Evolutionary conservation across 2,888 invertebrate species (phyloP).

Genomic region (Andrena flavipes): DNA sequence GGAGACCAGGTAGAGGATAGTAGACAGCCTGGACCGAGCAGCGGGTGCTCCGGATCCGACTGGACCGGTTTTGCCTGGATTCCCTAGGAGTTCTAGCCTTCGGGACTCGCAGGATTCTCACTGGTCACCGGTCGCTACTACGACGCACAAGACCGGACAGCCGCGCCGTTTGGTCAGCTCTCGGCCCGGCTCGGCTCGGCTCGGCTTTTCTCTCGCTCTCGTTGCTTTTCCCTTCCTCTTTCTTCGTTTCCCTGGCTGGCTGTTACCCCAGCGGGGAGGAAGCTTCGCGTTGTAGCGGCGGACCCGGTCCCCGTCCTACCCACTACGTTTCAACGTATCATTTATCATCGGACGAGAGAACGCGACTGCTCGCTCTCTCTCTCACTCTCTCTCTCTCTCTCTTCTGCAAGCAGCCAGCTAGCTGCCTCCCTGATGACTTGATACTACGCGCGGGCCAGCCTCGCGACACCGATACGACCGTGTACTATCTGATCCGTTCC

Average conservation of each 20-base stretch:
- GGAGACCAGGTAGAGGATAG: conserved; percentile 70
- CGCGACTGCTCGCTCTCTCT: conserved; percentile 23
- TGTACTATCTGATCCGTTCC: conserved; percentile 45
- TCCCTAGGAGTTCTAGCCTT: conserved; percentile 84
- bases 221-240: conserved; percentile 25
- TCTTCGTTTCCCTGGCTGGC: conserved; percentile 29
- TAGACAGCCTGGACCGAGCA: conserved; percentile 67
- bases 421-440: conserved; percentile 65
- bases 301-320: conserved; percentile 64
- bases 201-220: conserved; percentile 24
- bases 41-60: conserved; percentile 82
- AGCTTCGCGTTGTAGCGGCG: conserved; percentile 74
- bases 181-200: conserved; percentile 48
- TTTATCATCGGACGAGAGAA: conserved; percentile 71
- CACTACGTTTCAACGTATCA: conserved; percentile 76
- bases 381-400: neutral
- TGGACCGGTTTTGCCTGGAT: conserved; percentile 83
- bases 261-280: conserved; percentile 71
- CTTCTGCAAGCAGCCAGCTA: neutral
- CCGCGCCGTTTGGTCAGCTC: conserved; percentile 25
- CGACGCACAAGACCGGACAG: conserved; percentile 63
- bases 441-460: conserved; percentile 56
- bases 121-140: conserved; percentile 66
- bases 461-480: conserved; percentile 67
- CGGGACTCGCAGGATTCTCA: conserved; percentile 73